phyloP scores from a whole-genome alignment of 2,888 invertebrate species.

The Nycteola revayana region DNA sequence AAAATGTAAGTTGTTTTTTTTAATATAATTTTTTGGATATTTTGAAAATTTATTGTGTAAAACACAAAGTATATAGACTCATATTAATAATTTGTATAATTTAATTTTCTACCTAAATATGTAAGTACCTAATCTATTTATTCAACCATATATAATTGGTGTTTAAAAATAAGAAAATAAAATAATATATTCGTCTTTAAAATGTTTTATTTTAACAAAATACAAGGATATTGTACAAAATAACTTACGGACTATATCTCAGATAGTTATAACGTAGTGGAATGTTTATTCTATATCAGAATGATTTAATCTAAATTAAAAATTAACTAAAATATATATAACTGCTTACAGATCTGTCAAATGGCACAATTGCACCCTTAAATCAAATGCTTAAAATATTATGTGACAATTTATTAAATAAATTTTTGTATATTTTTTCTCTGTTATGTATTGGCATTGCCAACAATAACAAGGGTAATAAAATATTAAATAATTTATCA shows the following conservation, averaged over 20 bases:
- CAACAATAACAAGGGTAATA: background rate
- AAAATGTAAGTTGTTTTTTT: too few species aligned
- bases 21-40: background rate
- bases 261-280: slow-evolving; percentile 32
- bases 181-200: slow-evolving; percentile 26
- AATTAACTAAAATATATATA: too few species aligned
- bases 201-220: slow-evolving; percentile 42
- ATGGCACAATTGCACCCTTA: slow-evolving; percentile 48
- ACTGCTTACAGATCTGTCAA: slow-evolving; percentile 41
- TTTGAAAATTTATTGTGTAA: slow-evolving; percentile 1
- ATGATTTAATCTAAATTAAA: background rate
- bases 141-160: background rate
- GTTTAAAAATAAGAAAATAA: slow-evolving; percentile 21
- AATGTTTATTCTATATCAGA: slow-evolving; percentile 9
- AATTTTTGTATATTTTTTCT: background rate
- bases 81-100: background rate
- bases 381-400: slow-evolving; percentile 25
- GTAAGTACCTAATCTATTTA: slow-evolving; percentile 1
- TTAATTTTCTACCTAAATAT: background rate
- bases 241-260: slow-evolving; percentile 47
- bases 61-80: slow-evolving; percentile 1
- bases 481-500: background rate
- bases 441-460: background rate
- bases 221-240: slow-evolving; percentile 48
- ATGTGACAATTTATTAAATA: too few species aligned